These are phyloP conservation scores for Xanthorhoe designata DNA, from an alignment of 2,888 invertebrate species.

Conservation along the genomic window DNA sequence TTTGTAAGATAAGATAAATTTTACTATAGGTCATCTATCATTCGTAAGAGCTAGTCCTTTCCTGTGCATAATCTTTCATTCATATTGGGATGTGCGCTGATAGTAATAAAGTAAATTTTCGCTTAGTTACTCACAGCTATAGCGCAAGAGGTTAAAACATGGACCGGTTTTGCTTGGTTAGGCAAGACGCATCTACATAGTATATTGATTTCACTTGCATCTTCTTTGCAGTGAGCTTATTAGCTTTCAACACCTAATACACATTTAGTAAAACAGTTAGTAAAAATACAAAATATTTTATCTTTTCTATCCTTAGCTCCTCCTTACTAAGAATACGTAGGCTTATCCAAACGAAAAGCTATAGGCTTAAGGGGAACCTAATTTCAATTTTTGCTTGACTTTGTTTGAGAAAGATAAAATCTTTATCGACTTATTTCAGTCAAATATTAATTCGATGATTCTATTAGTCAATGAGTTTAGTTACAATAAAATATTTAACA, in stretches of 20 bases:
- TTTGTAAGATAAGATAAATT: constrained; percentile 55
- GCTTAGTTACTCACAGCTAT: constrained; percentile 43
- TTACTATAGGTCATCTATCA: constrained; percentile 21
- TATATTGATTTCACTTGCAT: constrained; percentile 51
- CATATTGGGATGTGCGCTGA: constrained; percentile 13
- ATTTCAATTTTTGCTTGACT: too few species aligned
- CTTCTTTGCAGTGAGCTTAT: constrained; percentile 34
- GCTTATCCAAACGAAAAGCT: too few species aligned
- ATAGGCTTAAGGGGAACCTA: too few species aligned
- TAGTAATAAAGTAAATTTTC: constrained; percentile 32
- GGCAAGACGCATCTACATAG: constrained; percentile 43
- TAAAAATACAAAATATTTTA: too few species aligned
- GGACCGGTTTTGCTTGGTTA: constrained; percentile 55
- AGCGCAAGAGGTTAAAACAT: constrained; percentile 63
- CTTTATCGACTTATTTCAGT: too few species aligned
- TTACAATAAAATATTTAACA: not conserved
- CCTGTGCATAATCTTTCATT: constrained; percentile 16
- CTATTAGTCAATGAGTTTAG: too few species aligned
- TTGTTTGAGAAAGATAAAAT: too few species aligned
- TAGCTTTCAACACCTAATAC: constrained; percentile 24
- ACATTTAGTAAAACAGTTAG: too few species aligned
- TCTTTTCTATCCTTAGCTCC: too few species aligned
- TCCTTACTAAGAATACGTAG: too few species aligned
- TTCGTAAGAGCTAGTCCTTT: not conserved
- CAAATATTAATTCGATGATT: too few species aligned